A percentile compares a stretch with the other conserved stretches of the same genome.
Evolutionary conservation across 2,113 vertebrate species (phyloP).

Genomic region (Trochalopteron elliotii): DNA sequence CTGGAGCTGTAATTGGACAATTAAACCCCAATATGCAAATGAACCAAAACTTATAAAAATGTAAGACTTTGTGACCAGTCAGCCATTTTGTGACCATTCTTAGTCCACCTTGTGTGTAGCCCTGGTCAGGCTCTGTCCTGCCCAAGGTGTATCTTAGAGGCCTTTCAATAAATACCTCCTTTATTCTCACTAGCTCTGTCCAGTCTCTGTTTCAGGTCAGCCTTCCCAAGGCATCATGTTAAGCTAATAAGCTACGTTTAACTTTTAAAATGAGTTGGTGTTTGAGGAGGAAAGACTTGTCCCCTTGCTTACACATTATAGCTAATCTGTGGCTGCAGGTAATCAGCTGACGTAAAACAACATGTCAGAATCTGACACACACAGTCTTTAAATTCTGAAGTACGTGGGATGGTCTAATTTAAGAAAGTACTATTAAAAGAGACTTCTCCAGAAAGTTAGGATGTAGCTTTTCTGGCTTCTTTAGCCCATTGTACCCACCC

Average conservation of each 20-base stretch:
- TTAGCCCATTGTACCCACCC: neutral
- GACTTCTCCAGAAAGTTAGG: neutral
- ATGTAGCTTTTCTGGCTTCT: neutral
- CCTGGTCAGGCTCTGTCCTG: no score
- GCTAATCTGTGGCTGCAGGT: neutral
- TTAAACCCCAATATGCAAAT: no score
- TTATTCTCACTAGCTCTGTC: no score
- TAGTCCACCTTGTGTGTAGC: no score
- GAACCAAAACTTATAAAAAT: no score
- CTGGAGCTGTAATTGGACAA: no score
- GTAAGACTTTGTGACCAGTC: no score
- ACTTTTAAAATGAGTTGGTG: neutral
- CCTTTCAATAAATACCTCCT: no score
- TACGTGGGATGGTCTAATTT: neutral
- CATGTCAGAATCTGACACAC: neutral
- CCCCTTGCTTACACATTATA: neutral
- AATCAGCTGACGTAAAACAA: neutral
- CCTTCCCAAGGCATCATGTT: no score
- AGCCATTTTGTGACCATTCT: no score
- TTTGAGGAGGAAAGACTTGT: neutral
- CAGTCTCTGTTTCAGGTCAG: no score
- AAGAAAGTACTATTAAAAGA: neutral
- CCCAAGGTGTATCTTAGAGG: no score
- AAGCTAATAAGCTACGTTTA: neutral
- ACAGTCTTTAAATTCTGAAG: neutral